Evolutionary conservation across 2,113 vertebrate genomes (phyloP).

Genomic region (Symphodus melops): DNA sequence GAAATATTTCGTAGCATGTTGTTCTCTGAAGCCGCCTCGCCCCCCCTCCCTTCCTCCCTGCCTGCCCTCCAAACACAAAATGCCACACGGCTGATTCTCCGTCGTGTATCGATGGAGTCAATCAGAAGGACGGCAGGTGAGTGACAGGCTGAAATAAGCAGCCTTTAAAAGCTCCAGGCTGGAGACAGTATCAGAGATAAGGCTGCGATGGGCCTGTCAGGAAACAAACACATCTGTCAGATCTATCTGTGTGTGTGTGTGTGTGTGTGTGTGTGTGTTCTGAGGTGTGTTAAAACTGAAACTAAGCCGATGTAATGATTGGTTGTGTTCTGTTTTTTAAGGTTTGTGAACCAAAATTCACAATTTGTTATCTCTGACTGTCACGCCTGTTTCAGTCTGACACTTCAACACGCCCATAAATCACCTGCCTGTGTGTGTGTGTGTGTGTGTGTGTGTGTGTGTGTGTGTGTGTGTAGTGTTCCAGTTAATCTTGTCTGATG

Average conservation of each 20-base stretch:
- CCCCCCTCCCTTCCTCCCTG: background rate
- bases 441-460: background rate
- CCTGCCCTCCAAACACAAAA: constrained; percentile 21
- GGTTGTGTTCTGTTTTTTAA: background rate
- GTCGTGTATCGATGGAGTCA: constrained; percentile 32
- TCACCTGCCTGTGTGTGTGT: constrained; percentile 2
- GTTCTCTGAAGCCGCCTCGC: background rate
- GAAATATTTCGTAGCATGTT: too few species aligned
- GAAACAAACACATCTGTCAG: constrained; percentile 29
- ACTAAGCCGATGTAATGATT: background rate
- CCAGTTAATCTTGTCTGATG: constrained; percentile 31
- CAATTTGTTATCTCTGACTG: constrained; percentile 26
- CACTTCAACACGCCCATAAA: constrained; percentile 29
- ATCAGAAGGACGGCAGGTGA: constrained; percentile 50
- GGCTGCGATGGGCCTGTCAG: constrained; percentile 16
- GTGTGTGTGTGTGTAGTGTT: background rate
- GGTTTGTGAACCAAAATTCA: constrained; percentile 1
- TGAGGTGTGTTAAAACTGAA: background rate
- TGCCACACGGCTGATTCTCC: constrained; percentile 36
- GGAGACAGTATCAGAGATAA: constrained; percentile 58
- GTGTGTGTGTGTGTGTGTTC: background rate
- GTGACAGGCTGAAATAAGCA: constrained; percentile 36
- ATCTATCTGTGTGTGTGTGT: constrained; percentile 22
- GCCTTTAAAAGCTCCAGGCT: constrained; percentile 40
- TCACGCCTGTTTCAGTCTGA: constrained; percentile 21